Conservation (phyloP, 2,113 vertebrate species). For the Gnathonemus echidnorhynchus region DNA sequence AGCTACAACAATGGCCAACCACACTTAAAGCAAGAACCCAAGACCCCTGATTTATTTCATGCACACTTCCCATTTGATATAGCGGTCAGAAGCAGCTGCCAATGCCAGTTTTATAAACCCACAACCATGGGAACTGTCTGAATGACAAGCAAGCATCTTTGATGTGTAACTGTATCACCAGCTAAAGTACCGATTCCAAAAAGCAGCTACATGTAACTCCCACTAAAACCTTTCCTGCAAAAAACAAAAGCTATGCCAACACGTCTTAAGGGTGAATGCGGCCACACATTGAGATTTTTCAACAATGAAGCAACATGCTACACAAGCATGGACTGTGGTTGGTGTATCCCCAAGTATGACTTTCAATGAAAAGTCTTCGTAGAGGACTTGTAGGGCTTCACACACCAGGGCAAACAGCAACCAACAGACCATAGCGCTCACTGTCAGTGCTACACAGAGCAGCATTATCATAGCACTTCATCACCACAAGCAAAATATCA, state of each 20-base stretch:
- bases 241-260: not conserved
- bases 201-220: not conserved
- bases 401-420: not conserved
- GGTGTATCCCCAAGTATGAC: not conserved
- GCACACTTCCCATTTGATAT: not conserved
- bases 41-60: not conserved
- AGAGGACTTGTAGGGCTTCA: not conserved
- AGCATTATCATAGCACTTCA: not conserved
- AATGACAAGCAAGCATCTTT: not conserved
- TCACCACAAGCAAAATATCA: conserved; percentile 10
- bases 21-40: not conserved
- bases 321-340: not conserved
- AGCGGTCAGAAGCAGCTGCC: not conserved
- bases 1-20: not conserved
- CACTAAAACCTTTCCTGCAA: not conserved
- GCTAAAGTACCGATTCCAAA: not conserved
- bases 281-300: not conserved
- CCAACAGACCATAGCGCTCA: not conserved
- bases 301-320: not conserved
- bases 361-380: not conserved
- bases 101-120: not conserved
- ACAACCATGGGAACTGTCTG: not conserved
- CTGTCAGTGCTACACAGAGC: not conserved
- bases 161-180: not conserved
- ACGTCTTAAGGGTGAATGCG: not conserved